Base-by-base conservation (phyloP, 2,888 invertebrate genomes). In the Caenorhabditis sinica region DNA sequence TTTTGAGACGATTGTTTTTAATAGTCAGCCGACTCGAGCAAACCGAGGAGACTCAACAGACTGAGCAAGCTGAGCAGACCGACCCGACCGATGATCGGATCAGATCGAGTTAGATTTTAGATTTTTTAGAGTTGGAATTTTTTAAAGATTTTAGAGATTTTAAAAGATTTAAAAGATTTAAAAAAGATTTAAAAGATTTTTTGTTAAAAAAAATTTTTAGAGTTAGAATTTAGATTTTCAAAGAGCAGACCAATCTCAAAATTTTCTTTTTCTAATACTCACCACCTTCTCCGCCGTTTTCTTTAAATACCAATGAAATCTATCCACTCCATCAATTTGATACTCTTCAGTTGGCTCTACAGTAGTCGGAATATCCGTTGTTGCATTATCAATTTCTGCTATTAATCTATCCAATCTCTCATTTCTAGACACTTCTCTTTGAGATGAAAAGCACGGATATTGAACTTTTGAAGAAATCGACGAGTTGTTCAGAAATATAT, bases 241-340 rank as follows among this genome's bases (percentile, higher is more conserved):
- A 60, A n/a, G n/a, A n/a, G n/a, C n/a, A n/a, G n/a, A n/a, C n/a
- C n/a, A n/a, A n/a, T n/a, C n/a, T n/a, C n/a, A n/a, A n/a, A n/a
- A n/a, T n/a, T n/a, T n/a, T n/a, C n/a, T n/a, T n/a, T n/a, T n/a
- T n/a, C n/a, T n/a, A n/a, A n/a, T n/a, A 30, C 28, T 28, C 49
- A 66, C 66, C 66, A 33, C 6, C 2, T 15, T 30, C 23, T 49
- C 49, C 1, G 63, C 40, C 30, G 45, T 66, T 30, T 68, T 51
- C 51, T 51, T 68, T 5, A 36, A 33, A 68, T 68, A 68, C 68
- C 68, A 68, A 33, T 68, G 33, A 33, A 68, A 68, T 20, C 68
- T 30, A 20, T 68, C 68, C 4, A 68, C 36, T n/a, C 53, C 68
- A 51, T 68, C 53, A 20, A 68, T 68, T 13, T 53, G 1, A 68